phyloP scores from a whole-genome alignment of 1,140 invertebrate species.

The Polypedilum pembai region DNA sequence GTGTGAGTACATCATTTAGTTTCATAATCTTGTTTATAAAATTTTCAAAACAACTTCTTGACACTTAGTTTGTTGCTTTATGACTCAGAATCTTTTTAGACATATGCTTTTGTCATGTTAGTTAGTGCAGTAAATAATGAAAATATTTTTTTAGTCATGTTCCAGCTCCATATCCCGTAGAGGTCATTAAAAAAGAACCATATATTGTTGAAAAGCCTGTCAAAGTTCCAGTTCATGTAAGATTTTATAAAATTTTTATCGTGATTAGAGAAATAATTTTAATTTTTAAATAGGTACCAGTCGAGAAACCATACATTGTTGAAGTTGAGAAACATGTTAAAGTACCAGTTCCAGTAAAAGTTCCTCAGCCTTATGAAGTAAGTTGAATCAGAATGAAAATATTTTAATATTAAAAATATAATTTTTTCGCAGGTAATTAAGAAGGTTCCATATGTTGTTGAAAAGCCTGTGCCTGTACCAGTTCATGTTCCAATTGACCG shows the following conservation, averaged over 20 bases:
- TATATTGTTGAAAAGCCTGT: constrained; percentile 56
- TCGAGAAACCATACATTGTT: constrained; percentile 52
- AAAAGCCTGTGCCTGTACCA: constrained; percentile 52
- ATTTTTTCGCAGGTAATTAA: constrained; percentile 43
- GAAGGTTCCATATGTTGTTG: constrained; percentile 49
- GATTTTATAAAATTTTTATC: too few species aligned
- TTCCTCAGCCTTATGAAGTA: constrained; percentile 49
- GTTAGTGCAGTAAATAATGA: constrained; percentile 36
- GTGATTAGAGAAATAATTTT: too few species aligned
- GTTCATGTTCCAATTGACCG: constrained; percentile 49
- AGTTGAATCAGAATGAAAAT: constrained; percentile 29
- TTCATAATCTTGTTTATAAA: too few species aligned
- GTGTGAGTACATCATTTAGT: constrained; percentile 41
- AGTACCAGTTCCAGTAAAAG: constrained; percentile 49
- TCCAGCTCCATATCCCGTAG: constrained; percentile 52
- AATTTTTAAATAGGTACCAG: constrained; percentile 44
- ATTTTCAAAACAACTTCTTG: too few species aligned
- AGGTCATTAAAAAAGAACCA: constrained; percentile 46
- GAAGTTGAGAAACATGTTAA: constrained; percentile 49
- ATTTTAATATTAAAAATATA: constrained; percentile 39
- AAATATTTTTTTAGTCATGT: constrained; percentile 32
- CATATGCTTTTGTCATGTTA: too few species aligned
- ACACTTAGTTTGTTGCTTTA: too few species aligned
- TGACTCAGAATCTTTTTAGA: too few species aligned
- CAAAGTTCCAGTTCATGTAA: constrained; percentile 54